Percentiles rank a stretch among this genome's conserved stretches.
Conservation (phyloP, 2,888 invertebrate species). For the Amphipyra tragopoginis region DNA sequence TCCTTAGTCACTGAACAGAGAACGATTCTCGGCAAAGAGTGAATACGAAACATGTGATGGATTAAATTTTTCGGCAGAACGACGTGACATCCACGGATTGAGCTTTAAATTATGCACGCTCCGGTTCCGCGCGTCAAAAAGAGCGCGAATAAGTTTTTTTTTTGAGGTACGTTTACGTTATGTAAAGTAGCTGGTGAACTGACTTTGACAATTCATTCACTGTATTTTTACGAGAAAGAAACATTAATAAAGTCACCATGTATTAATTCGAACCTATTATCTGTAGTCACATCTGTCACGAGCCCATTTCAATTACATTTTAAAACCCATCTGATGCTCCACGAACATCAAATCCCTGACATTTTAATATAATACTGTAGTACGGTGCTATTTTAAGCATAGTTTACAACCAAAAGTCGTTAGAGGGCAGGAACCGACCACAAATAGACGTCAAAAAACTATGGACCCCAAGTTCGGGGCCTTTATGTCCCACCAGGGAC, state of each 20-base stretch:
- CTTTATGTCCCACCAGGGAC: constrained; percentile 87
- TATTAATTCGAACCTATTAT: constrained; percentile 29
- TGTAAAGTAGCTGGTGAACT: constrained; percentile 56
- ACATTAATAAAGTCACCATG: neutral
- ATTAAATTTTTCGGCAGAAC: constrained; percentile 82
- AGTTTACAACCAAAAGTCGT: constrained; percentile 77
- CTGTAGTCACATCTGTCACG: constrained; percentile 37
- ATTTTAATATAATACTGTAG: constrained; percentile 51
- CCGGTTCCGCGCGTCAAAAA: constrained; percentile 62
- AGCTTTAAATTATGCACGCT: constrained; percentile 78
- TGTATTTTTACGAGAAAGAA: constrained; percentile 10
- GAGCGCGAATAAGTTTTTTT: constrained; percentile 48
- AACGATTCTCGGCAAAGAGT: constrained; percentile 60
- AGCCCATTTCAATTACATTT: constrained; percentile 55
- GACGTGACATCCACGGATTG: constrained; percentile 81
- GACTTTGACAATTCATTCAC: constrained; percentile 49
- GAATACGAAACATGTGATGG: constrained; percentile 76
- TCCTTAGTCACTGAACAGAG: constrained; percentile 62
- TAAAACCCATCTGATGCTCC: constrained; percentile 45
- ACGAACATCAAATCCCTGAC: constrained; percentile 30
- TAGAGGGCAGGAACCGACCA: constrained; percentile 85
- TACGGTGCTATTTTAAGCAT: constrained; percentile 59
- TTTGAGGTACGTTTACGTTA: constrained; percentile 53
- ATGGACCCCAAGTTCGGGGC: constrained; percentile 82
- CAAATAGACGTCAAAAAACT: constrained; percentile 90